Base-by-base conservation (phyloP, 2,113 vertebrate species). In the Indicator maculatus region DNA sequence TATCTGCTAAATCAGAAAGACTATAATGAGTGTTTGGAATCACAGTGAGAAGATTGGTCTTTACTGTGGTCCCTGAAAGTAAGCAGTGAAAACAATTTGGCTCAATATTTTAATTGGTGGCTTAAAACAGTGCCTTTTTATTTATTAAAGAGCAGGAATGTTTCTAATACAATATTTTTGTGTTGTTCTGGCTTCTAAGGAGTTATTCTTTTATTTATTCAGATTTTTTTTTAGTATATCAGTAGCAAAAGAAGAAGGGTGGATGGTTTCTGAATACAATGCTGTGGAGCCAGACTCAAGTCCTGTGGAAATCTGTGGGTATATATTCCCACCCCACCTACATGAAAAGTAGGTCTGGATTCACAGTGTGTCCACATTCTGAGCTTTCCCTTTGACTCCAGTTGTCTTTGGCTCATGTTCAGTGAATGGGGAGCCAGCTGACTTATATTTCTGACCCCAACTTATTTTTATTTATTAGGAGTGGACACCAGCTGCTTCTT, bases 401-500 rank as follows among this genome's bases (percentile, higher is more conserved):
- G 85, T 82, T 94, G 36, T 90, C 88, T 88, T 97, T 96, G 96
- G 94, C 91, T 84, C 50, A 3, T 1, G 73, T 90, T 89, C 96
- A 95, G 76, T 83, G 92, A 52, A 33, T 21, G 93, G 66, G 55
- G 90, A 95, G 83, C 47, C 86, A 91, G 85, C 71, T 83, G 94
- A 95, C 88, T 89, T 91, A 61, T 88, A 91, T 91, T 96, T 90
- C 83, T 88, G 95, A 96, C 70, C 86, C 76, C 66, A 94, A 33
- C 76, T 84, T 97, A 95, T 95, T 96, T 95, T 95, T 96, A 91
- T 97, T 96, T 94, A 94, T 91, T 90, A 88, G 88, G 83, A 95
- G 91, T 55, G 83, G 88, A 95, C 90, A 92, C 93, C 85, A 93
- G 76, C 94, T 90, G 95, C 77, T 93, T 88, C 94, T 97, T 96